Evolutionary conservation across 2,113 vertebrate species (phyloP), one percentile per base, ranked within the genome.

Genomic region (Psephotus haematonotus): DNA sequence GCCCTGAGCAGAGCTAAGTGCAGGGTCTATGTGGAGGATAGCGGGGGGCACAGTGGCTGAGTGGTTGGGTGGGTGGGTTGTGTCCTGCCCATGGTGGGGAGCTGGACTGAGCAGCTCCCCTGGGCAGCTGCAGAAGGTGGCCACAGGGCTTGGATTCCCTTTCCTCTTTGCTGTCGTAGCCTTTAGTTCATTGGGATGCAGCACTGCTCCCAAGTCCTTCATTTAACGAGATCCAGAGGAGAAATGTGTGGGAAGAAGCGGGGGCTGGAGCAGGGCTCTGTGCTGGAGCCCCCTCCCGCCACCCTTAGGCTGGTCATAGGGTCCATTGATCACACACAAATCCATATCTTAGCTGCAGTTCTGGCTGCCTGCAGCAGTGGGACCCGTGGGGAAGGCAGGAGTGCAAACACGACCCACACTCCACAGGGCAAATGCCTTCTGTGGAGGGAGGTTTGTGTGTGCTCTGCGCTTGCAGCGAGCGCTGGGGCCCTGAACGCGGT

Each of bases 291-390:
- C 31, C 33, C 22, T 65, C 39, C 33, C 11, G 3, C 49, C 5
- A 1, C 55, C 31, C 1, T 2, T 22, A 37, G 68, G 37, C 16
- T 1, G 0, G 22, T 43, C 23, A 1, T 9, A 2, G 25, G 24
- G 24, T 6, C 10, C 31, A 1, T 10, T 0, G 35, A 2, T n/a
- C 37, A 6, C 13, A 15, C 2, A n/a, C 47, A 50, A 15, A n/a
- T 18, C 0, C 1, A 37, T 9, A 62, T 22, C 4, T 50, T 13
- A 70, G 25, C 43, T 6, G 64, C 63, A 10, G 2, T 25, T 4
- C 24, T 9, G 3, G 10, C 43, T 52, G 59, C 47, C 24, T 29
- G 22, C 41, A 2, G 35, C 0, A 16, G 17, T 14, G 72, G 67
- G 37, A 16, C 6, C 13, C 0, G 2, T 4, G 84, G 60, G 65